These are phyloP conservation scores for Hyposoter dolosus DNA, from an alignment of 2,888 invertebrate genomes.

Conservation along the genomic window DNA sequence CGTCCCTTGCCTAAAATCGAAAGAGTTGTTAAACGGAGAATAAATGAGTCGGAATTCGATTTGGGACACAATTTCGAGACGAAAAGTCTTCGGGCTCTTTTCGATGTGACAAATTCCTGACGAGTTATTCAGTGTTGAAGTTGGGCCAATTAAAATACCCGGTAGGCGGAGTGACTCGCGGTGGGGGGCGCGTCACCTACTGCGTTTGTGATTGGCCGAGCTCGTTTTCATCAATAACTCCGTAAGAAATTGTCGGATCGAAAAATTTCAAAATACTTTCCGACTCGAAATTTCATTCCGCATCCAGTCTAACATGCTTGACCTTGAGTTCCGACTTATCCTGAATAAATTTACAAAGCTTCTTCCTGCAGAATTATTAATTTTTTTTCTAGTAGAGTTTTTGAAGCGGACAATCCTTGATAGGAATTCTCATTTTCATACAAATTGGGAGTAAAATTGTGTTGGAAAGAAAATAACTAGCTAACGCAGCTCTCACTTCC, in stretches of 20 bases:
- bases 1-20: background rate
- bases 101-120: background rate
- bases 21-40: background rate
- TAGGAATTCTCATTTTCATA: background rate
- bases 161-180: background rate
- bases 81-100: background rate
- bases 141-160: background rate
- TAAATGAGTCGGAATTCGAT: background rate
- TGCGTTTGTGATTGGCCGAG: background rate
- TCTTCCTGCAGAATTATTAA: background rate
- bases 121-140: background rate
- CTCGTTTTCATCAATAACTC: background rate
- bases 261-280: background rate
- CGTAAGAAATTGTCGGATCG: background rate
- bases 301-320: background rate
- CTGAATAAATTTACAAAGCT: background rate
- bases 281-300: background rate
- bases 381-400: background rate
- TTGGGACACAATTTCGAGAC: constrained; percentile 7
- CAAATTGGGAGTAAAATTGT: background rate
- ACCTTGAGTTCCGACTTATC: background rate
- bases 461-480: background rate
- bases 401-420: background rate
- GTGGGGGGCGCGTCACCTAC: background rate
- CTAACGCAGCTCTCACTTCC: constrained; percentile 22